phyloP scores from a whole-genome alignment of 2,888 invertebrate species.

The Cloeon dipterum region DNA sequence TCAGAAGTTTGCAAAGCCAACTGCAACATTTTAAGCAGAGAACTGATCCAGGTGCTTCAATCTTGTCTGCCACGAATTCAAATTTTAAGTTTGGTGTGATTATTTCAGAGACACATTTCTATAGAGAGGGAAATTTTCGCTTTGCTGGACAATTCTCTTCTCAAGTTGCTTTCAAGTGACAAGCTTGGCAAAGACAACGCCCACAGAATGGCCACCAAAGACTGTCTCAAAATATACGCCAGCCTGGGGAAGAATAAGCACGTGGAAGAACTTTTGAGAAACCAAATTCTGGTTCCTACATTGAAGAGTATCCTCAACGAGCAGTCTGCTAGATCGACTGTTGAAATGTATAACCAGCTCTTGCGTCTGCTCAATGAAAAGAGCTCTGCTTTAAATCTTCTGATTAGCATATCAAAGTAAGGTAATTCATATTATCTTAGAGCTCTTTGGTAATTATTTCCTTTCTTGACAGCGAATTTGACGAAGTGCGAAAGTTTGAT shows the following conservation, averaged over 20 bases:
- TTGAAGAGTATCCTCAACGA: no score
- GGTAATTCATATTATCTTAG: no score
- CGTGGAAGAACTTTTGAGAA: conserved; percentile 51
- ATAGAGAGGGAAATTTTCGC: not conserved
- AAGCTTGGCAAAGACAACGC: no score
- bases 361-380: not conserved
- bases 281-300: conserved; percentile 18
- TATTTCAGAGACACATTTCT: not conserved
- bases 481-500: no score
- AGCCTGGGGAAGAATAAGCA: conserved; percentile 40
- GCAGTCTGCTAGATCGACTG: not conserved
- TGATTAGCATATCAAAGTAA: not conserved
- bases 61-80: no score
- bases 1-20: not conserved
- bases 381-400: not conserved
- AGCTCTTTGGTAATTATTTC: no score
- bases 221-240: conserved; percentile 32
- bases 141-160: no score
- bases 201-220: no score
- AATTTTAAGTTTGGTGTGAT: no score
- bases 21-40: not conserved
- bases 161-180: no score
- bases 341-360: not conserved
- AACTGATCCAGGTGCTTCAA: not conserved
- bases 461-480: no score